These are phyloP conservation scores for Halichondria panicea DNA, from an alignment of 37 sponge, comb jelly and placozoan species.

Conservation along the genomic window DNA sequence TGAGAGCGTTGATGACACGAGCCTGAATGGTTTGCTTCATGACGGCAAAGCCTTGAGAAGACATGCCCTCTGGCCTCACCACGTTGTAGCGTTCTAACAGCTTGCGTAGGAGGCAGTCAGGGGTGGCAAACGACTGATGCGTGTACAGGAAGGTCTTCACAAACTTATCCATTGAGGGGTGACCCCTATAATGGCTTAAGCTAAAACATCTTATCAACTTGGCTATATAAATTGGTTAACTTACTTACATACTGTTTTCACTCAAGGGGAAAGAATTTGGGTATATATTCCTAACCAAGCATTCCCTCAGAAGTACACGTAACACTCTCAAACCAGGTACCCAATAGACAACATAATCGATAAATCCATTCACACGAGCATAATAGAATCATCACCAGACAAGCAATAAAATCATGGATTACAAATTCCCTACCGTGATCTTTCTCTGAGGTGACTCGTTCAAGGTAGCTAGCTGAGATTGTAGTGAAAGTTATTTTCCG, in stretches of 20 bases:
- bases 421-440: slow-evolving; percentile 82
- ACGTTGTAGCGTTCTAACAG: slow-evolving; percentile 93
- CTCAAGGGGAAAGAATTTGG: too few relatives aligned
- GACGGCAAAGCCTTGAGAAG: slow-evolving; percentile 61
- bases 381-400: too few relatives aligned
- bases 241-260: too few relatives aligned
- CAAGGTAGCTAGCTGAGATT: slow-evolving; percentile 49
- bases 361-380: too few relatives aligned
- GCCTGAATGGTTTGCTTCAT: slow-evolving; percentile 88
- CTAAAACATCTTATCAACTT: too few relatives aligned
- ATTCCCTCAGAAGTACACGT: neutral
- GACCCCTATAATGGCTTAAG: too few relatives aligned
- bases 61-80: slow-evolving; percentile 67
- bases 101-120: slow-evolving; percentile 80
- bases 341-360: too few relatives aligned
- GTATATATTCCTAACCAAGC: too few relatives aligned
- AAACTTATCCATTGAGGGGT: too few relatives aligned
- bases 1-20: slow-evolving; percentile 91
- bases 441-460: slow-evolving; percentile 63
- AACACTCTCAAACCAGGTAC: too few relatives aligned
- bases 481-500: slow-evolving; percentile 59
- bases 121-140: slow-evolving; percentile 90
- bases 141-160: slow-evolving; percentile 92
- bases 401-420: too few relatives aligned
- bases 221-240: too few relatives aligned